phyloP scores from a whole-genome alignment of 2,888 invertebrate species.

The Epirrhoe alternata region DNA sequence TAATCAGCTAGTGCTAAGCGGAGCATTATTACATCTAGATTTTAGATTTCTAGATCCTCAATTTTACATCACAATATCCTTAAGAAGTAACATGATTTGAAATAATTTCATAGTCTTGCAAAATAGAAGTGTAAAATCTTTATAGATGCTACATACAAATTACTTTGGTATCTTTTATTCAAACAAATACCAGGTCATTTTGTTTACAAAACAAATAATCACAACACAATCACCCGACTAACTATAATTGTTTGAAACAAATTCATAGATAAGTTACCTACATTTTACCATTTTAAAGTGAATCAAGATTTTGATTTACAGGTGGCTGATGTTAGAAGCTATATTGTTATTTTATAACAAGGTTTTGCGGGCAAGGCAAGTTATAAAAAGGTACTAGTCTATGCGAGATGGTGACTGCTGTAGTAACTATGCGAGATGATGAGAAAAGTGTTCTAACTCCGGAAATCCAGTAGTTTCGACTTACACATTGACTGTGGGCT shows the following conservation, averaged over 20 bases:
- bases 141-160: too few species aligned
- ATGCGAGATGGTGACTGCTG: too few species aligned
- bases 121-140: too few species aligned
- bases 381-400: too few species aligned
- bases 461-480: conserved; percentile 42
- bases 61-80: too few species aligned
- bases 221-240: not conserved
- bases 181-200: not conserved
- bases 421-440: conserved; percentile 1
- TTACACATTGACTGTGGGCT: conserved; percentile 64
- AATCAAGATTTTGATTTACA: not conserved
- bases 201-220: conserved; percentile 16
- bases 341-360: not conserved
- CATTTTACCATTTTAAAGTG: too few species aligned
- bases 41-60: too few species aligned
- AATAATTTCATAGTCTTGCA: too few species aligned
- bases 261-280: not conserved
- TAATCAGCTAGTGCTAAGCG: too few species aligned
- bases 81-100: too few species aligned
- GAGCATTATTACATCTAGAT: too few species aligned
- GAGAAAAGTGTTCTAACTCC: not conserved
- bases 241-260: not conserved
- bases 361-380: conserved; percentile 9
- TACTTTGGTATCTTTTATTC: not conserved
- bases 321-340: not conserved